A percentile compares a stretch with the other conserved stretches of the same genome.
Conservation (phyloP, 2,888 invertebrate genomes). For the Brassicogethes aeneus region DNA sequence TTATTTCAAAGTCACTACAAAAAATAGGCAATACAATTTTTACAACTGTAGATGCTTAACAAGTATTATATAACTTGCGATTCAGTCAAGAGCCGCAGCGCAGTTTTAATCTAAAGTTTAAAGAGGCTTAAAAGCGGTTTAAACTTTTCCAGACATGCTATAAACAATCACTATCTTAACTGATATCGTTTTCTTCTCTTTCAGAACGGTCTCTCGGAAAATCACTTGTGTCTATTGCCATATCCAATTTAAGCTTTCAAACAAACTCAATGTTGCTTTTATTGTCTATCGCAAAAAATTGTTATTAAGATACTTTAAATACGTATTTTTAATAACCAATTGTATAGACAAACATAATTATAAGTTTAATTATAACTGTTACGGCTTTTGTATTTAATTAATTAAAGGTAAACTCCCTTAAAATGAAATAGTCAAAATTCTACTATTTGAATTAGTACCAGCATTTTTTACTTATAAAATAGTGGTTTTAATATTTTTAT, state of each 20-base stretch:
- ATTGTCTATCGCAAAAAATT: no score
- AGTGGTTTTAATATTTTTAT: no score
- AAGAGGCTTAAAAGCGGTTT: slow-evolving; percentile 19
- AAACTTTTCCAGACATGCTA: slow-evolving; percentile 23
- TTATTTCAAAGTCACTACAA: not conserved
- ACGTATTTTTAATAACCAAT: no score
- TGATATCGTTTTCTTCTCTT: slow-evolving; percentile 13
- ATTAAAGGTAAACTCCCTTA: no score
- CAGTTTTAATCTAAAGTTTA: slow-evolving; percentile 24
- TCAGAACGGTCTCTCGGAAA: slow-evolving; percentile 5
- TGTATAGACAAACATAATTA: no score
- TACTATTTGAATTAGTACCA: no score
- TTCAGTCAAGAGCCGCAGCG: slow-evolving; percentile 12
- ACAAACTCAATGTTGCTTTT: not conserved
- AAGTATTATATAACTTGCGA: slow-evolving; percentile 13
- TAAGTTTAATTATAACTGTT: no score
- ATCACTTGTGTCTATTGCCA: slow-evolving; percentile 9
- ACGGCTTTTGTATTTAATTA: no score
- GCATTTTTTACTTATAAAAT: no score
- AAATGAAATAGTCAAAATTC: no score
- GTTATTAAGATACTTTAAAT: no score
- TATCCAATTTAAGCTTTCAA: not conserved
- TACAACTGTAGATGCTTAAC: slow-evolving; percentile 14
- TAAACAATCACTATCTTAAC: slow-evolving; percentile 24
- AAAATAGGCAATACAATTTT: slow-evolving; percentile 10